Evolutionary conservation across 2,888 invertebrate genomes (phyloP).

Genomic region (Pyrrhia umbra): DNA sequence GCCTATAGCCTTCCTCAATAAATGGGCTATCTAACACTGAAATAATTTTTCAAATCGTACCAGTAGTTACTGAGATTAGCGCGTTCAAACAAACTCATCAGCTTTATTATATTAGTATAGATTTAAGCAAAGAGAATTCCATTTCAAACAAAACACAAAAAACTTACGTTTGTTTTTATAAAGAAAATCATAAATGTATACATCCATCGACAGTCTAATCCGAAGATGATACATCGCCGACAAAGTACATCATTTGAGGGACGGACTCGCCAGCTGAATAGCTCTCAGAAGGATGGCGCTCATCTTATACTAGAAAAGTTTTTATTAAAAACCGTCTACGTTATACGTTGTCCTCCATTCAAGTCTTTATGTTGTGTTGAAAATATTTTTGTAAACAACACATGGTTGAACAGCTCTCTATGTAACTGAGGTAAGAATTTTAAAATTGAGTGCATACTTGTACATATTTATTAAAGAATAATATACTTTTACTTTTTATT

Average conservation of each 20-base stretch:
- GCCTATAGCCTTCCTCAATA: no score
- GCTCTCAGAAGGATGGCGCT: conserved; percentile 35
- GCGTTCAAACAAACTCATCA: no score
- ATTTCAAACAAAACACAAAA: neutral
- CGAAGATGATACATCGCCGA: conserved; percentile 37
- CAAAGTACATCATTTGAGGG: conserved; percentile 51
- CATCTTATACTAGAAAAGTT: conserved; percentile 48
- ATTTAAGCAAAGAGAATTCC: neutral
- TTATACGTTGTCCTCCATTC: conserved; percentile 7
- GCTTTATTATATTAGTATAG: no score
- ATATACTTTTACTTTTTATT: no score
- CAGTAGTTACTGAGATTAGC: no score
- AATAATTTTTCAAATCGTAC: no score
- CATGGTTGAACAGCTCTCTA: neutral
- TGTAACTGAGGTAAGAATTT: no score
- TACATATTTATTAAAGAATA: no score
- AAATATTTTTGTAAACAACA: conserved; percentile 5
- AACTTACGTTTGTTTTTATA: neutral
- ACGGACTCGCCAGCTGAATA: conserved; percentile 44
- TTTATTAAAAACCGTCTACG: conserved; percentile 54
- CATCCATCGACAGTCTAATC: conserved; percentile 42
- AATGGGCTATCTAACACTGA: no score
- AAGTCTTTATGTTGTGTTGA: conserved; percentile 1
- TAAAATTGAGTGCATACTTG: no score
- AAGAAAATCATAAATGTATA: conserved; percentile 6